Conservation (phyloP, 92 coral and sea anemone genomes). For the Zoanthus gigantus region DNA sequence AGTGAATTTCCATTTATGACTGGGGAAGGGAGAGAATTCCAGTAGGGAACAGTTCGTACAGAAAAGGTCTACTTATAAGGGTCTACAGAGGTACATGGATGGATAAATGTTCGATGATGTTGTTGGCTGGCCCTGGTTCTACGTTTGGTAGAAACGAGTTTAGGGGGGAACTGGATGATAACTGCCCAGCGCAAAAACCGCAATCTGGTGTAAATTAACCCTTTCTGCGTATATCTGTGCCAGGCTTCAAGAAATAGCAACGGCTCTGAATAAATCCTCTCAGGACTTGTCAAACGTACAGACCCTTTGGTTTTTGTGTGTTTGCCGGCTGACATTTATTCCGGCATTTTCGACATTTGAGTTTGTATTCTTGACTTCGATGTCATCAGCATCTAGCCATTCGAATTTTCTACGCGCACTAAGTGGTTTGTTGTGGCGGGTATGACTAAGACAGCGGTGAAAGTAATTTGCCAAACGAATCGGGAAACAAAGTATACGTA, state of each 20-base stretch:
- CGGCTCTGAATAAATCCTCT: constrained; percentile 8
- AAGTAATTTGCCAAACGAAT: constrained; percentile 34
- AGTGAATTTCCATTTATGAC: neutral
- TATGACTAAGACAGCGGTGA: constrained; percentile 46
- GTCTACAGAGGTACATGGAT: neutral
- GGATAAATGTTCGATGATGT: neutral
- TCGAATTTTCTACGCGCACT: neutral
- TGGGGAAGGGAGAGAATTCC: neutral
- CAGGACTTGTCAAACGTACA: neutral
- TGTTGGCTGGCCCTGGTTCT: neutral
- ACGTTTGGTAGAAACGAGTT: neutral
- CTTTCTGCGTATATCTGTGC: constrained; percentile 43
- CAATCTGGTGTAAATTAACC: constrained; percentile 1
- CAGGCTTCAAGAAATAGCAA: constrained; percentile 34
- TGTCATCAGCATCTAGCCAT: constrained; percentile 1
- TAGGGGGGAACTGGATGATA: neutral
- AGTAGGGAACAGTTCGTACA: too few species aligned
- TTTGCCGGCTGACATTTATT: constrained; percentile 11
- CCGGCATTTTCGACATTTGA: constrained; percentile 21
- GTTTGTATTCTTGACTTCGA: neutral
- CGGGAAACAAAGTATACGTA: neutral
- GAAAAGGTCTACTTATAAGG: neutral
- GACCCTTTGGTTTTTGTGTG: neutral
- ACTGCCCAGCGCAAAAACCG: constrained; percentile 5
- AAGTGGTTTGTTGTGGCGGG: constrained; percentile 38